Percentiles rank a stretch among this genome's conserved stretches.
phyloP scores from a whole-genome alignment of 2,888 invertebrate species.

The Tupiocoris notatus region DNA sequence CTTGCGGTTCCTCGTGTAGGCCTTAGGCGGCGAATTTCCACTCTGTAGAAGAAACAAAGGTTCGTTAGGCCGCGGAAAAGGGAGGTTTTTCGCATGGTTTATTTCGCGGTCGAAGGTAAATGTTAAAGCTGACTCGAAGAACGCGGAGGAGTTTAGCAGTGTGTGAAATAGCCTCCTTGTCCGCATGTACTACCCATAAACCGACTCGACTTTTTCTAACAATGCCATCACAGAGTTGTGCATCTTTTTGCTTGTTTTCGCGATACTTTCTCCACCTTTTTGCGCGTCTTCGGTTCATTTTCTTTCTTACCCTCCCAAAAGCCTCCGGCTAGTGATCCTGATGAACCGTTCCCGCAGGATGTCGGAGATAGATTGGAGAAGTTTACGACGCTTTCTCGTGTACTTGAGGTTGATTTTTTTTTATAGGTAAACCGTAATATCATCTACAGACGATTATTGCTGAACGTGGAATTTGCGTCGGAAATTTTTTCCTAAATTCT shows the following conservation, averaged over 20 bases:
- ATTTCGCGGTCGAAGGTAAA: slow-evolving; percentile 24
- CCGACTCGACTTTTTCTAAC: neutral
- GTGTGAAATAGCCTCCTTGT: slow-evolving; percentile 37
- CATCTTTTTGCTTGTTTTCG: neutral
- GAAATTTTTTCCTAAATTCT: too few relatives aligned
- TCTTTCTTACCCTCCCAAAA: neutral
- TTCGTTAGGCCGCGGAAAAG: slow-evolving; percentile 16
- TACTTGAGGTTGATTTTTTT: too few relatives aligned
- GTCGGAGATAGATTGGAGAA: too few relatives aligned
- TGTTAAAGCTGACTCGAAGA: slow-evolving; percentile 27
- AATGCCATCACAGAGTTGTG: neutral
- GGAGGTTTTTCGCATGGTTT: slow-evolving; percentile 33
- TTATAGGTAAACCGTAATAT: too few relatives aligned
- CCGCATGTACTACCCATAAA: slow-evolving; percentile 25
- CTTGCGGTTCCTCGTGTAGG: neutral
- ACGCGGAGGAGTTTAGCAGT: slow-evolving; percentile 33
- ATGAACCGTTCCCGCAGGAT: neutral
- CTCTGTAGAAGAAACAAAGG: slow-evolving; percentile 28
- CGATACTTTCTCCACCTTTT: neutral
- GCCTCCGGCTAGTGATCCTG: neutral
- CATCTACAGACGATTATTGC: too few relatives aligned
- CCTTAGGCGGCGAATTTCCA: slow-evolving; percentile 21
- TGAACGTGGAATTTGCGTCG: too few relatives aligned
- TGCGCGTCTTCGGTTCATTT: neutral
- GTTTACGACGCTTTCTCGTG: too few relatives aligned